These are phyloP conservation scores for Aromia moschata DNA, from an alignment of 2,888 invertebrate species.

Conservation along the genomic window DNA sequence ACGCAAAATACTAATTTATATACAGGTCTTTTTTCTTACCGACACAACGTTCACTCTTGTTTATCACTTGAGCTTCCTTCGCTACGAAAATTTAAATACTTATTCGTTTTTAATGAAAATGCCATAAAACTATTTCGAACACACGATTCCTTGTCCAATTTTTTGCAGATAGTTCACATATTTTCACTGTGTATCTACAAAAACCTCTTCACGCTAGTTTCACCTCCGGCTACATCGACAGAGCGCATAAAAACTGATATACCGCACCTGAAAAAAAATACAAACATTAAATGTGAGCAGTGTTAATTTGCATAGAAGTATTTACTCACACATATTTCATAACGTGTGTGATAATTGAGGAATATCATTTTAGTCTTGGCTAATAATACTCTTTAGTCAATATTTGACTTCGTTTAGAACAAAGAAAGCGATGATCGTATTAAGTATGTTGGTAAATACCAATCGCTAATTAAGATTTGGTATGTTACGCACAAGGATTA, in stretches of 20 bases:
- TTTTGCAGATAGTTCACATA: too few species aligned
- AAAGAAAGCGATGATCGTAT: background rate
- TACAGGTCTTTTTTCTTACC: background rate
- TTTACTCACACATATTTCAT: conserved; percentile 9
- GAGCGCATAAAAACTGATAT: background rate
- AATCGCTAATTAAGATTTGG: background rate
- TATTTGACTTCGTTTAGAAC: conserved; percentile 4
- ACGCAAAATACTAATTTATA: background rate
- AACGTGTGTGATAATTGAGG: background rate
- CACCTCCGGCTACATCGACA: too few species aligned
- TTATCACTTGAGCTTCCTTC: background rate
- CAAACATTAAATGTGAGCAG: conserved; percentile 7
- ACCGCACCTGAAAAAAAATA: conserved; percentile 3
- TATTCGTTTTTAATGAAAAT: background rate
- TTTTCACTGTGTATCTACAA: too few species aligned
- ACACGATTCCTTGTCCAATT: background rate
- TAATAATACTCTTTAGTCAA: conserved; percentile 1
- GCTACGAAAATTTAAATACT: background rate
- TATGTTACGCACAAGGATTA: too few species aligned
- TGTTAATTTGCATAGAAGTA: conserved; percentile 6
- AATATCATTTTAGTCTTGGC: background rate
- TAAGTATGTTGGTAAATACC: conserved; percentile 3
- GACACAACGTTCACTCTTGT: background rate
- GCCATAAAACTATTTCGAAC: background rate
- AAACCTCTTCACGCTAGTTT: too few species aligned